Conservation (phyloP, 2,113 vertebrate genomes). For the Puma concolor region DNA sequence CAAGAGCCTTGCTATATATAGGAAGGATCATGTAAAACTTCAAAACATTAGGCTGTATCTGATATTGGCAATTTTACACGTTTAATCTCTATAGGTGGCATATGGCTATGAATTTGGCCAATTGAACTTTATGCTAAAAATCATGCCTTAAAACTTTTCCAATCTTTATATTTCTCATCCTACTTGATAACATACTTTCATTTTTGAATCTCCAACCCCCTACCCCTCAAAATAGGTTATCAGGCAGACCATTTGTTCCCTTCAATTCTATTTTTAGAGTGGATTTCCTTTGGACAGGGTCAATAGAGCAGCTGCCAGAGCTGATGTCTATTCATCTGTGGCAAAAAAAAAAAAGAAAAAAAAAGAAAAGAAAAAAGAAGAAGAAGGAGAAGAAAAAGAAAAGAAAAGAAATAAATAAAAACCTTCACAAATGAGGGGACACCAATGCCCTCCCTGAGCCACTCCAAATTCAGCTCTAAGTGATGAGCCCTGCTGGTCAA, state of each 20-base stretch:
- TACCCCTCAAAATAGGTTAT: slow-evolving; percentile 33
- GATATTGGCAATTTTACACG: not conserved
- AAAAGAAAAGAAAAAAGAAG: too few relatives aligned
- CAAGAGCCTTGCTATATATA: not conserved
- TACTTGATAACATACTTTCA: not conserved
- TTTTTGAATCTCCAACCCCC: not conserved
- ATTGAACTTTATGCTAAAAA: not conserved
- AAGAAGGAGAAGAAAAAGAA: not conserved
- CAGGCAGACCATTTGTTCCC: slow-evolving; percentile 60
- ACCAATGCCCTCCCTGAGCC: not conserved
- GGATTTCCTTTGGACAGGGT: slow-evolving; percentile 23
- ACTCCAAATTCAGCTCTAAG: not conserved
- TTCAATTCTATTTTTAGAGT: slow-evolving; percentile 62
- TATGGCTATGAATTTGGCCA: not conserved
- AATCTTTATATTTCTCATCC: not conserved
- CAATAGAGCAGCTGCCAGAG: slow-evolving; percentile 53
- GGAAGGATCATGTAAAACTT: not conserved
- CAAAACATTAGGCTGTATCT: not conserved
- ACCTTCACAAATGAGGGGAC: too few relatives aligned
- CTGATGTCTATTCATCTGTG: not conserved
- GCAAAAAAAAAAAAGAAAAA: not conserved
- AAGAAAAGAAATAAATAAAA: not conserved
- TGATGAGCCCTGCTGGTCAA: not conserved
- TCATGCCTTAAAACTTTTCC: not conserved
- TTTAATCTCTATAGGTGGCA: not conserved